Percentiles rank a stretch among this genome's conserved stretches.
Evolutionary conservation across 2,113 vertebrate species (phyloP).

Genomic region (Theropithecus gelada): DNA sequence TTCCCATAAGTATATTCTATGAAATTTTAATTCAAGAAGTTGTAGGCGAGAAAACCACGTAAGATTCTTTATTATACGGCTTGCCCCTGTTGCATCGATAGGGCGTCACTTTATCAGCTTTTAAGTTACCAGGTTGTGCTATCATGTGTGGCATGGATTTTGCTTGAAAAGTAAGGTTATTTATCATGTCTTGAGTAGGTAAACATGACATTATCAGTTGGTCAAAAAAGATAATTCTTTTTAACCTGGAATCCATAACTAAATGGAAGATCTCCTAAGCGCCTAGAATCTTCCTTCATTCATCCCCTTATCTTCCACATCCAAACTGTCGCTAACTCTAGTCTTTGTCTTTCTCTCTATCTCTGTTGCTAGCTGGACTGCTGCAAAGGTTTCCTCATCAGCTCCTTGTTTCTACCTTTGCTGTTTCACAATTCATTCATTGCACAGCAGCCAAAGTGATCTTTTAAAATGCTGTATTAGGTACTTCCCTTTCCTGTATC

Average conservation of each 20-base stretch:
- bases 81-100: not conserved
- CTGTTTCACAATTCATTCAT: not conserved
- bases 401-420: not conserved
- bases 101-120: not conserved
- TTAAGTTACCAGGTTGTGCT: not conserved
- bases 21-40: not conserved
- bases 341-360: not conserved
- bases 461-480: not conserved
- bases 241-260: not conserved
- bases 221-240: not conserved
- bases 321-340: not conserved
- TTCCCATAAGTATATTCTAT: not conserved
- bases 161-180: not conserved
- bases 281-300: not conserved
- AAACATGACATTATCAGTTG: not conserved
- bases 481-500: not conserved
- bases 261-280: not conserved
- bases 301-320: not conserved
- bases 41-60: not conserved
- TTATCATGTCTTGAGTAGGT: not conserved
- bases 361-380: not conserved
- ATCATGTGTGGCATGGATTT: not conserved
- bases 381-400: not conserved
- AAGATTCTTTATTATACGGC: not conserved
- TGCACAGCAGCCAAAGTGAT: not conserved